These are phyloP conservation scores for Cyanoramphus novaezelandiae DNA, from an alignment of 2,113 vertebrate species.

Conservation along the genomic window DNA sequence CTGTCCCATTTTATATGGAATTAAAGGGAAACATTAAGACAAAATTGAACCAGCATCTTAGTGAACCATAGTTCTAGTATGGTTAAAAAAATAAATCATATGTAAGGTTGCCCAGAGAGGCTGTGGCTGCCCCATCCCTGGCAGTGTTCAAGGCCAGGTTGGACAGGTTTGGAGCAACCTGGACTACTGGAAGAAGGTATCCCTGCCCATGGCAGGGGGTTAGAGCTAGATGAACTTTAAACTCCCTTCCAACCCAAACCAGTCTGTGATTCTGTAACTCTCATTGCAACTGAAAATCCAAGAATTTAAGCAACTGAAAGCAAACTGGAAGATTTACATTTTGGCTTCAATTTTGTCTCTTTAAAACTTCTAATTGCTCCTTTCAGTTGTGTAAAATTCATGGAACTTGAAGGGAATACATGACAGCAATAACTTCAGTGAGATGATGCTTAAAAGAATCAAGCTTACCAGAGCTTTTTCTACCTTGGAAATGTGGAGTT, in stretches of 20 bases:
- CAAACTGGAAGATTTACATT: background rate
- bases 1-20: background rate
- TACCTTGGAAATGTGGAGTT: background rate
- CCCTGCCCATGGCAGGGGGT: background rate
- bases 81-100: rapidly evolving
- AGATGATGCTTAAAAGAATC: background rate
- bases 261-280: background rate
- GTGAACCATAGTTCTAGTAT: background rate
- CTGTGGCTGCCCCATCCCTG: background rate
- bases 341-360: background rate
- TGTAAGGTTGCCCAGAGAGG: background rate
- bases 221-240: background rate
- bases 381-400: background rate
- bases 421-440: background rate
- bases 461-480: background rate
- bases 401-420: background rate
- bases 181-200: background rate
- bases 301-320: background rate
- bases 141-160: background rate
- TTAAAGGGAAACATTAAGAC: background rate
- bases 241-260: background rate
- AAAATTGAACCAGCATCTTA: background rate
- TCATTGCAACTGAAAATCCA: background rate
- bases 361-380: background rate
- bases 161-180: background rate